Conservation (phyloP, 2,797 vertebrate species). For the Oryzias sinensis region DNA sequence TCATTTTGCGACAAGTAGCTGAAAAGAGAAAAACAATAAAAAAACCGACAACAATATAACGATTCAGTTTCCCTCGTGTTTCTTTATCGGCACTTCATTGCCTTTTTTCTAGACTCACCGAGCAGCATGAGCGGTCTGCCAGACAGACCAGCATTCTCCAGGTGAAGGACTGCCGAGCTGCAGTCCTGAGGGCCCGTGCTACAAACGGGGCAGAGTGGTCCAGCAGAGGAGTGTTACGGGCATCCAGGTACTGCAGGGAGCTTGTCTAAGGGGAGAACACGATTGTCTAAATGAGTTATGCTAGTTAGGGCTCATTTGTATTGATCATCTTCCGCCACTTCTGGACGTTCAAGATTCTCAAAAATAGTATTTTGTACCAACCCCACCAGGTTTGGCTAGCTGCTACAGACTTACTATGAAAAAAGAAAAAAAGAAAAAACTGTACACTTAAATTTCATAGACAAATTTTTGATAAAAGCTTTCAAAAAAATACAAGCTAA, state of each 20-base stretch:
- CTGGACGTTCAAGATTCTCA: too few species aligned
- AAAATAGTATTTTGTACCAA: too few species aligned
- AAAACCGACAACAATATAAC: not conserved
- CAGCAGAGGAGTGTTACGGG: slow-evolving; percentile 88
- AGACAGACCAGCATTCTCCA: slow-evolving; percentile 88
- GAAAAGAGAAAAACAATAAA: slow-evolving; percentile 4
- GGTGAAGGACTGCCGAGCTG: slow-evolving; percentile 87
- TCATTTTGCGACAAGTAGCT: slow-evolving; percentile 97
- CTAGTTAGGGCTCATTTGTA: too few species aligned
- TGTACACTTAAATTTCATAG: too few species aligned
- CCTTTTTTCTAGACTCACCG: slow-evolving; percentile 71
- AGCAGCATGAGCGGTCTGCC: slow-evolving; percentile 92
- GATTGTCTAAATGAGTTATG: slow-evolving; percentile 2
- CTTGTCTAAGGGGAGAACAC: slow-evolving; percentile 78
- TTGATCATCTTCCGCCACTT: too few species aligned
- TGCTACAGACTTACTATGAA: too few species aligned
- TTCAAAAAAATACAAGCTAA: too few species aligned
- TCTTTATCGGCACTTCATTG: not conserved
- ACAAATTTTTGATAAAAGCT: too few species aligned
- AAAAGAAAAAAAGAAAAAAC: too few species aligned
- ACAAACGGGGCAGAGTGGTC: slow-evolving; percentile 94
- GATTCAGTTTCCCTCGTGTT: not conserved
- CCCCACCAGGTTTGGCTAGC: too few species aligned
- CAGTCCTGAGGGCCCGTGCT: slow-evolving; percentile 90
- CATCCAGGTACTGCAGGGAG: slow-evolving; percentile 92